phyloP scores from a whole-genome alignment of 2,888 invertebrate species.

The Neoascia interrupta region DNA sequence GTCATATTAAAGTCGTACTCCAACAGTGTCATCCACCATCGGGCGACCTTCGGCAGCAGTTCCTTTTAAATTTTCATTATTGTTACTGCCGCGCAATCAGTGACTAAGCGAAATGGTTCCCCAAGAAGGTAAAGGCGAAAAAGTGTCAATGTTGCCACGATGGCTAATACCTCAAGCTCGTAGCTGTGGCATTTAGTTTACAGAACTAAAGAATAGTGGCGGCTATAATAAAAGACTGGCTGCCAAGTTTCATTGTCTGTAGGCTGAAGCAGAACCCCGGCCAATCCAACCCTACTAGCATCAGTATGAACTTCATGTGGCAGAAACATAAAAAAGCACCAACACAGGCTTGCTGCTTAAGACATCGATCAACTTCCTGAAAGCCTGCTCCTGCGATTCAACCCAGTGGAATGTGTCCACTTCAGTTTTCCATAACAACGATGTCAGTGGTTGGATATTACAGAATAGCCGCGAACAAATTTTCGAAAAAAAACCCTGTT shows the following conservation, averaged over 20 bases:
- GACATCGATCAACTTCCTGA: background rate
- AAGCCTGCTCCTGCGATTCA: background rate
- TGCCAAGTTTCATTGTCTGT: background rate
- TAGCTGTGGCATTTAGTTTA: too few species aligned
- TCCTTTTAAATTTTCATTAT: too few species aligned
- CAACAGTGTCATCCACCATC: conserved; percentile 61
- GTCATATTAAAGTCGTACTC: conserved; percentile 66
- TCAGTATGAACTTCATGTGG: conserved; percentile 9
- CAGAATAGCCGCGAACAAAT: background rate
- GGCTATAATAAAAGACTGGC: conserved; percentile 9
- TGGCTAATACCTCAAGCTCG: too few species aligned
- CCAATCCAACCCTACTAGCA: background rate
- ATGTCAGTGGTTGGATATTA: conserved; percentile 8
- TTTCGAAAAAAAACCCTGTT: conserved; percentile 6
- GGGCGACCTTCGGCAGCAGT: too few species aligned
- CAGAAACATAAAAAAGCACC: background rate
- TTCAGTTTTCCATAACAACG: conserved; percentile 3
- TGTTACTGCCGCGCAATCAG: too few species aligned
- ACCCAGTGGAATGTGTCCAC: conserved; percentile 2
- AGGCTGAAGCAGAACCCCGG: conserved; percentile 5
- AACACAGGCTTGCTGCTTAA: conserved; percentile 1
- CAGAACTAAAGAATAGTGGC: too few species aligned
- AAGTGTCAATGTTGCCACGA: too few species aligned
- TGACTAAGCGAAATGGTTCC: too few species aligned
- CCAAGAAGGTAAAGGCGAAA: too few species aligned